Conservation (phyloP, 2,888 invertebrate genomes). For the Teleogryllus oceanicus region DNA sequence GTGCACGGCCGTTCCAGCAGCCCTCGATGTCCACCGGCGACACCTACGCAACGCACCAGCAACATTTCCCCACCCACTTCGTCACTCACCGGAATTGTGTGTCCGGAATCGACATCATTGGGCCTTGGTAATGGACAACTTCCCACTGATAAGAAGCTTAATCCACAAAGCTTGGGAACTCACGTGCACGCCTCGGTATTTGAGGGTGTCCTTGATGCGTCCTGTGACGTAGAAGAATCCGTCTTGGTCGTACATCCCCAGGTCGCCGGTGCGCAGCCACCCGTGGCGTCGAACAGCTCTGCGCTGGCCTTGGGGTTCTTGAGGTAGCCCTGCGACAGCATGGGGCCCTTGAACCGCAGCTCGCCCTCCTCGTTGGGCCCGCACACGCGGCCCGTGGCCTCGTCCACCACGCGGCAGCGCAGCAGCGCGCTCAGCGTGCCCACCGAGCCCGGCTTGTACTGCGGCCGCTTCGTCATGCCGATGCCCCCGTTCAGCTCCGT, state of each 20-base stretch:
- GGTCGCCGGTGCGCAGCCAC: conserved; percentile 78
- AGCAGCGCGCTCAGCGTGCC: neutral
- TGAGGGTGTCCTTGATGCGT: conserved; percentile 83
- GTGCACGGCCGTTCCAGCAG: neutral
- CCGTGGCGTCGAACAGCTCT: conserved; percentile 63
- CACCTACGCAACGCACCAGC: neutral
- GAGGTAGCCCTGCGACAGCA: conserved; percentile 81
- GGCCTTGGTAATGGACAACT: too few species aligned
- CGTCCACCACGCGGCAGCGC: neutral
- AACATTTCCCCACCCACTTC: too few species aligned
- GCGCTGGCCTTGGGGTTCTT: conserved; percentile 64
- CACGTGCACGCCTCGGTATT: conserved; percentile 68
- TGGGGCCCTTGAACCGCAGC: conserved; percentile 76
- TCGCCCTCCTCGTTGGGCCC: conserved; percentile 65
- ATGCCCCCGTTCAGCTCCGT: conserved; percentile 8
- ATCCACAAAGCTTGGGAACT: neutral
- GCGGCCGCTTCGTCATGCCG: neutral
- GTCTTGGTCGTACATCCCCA: conserved; percentile 76
- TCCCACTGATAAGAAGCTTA: neutral
- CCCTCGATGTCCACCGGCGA: neutral
- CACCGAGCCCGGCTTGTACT: neutral
- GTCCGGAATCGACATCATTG: too few species aligned
- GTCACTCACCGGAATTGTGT: too few species aligned
- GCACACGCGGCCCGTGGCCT: conserved; percentile 41
- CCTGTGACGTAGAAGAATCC: conserved; percentile 78